A percentile compares a stretch with the other conserved stretches of the same genome.
Evolutionary conservation across 2,888 invertebrate genomes (phyloP).

Genomic region (Chirona hameri): DNA sequence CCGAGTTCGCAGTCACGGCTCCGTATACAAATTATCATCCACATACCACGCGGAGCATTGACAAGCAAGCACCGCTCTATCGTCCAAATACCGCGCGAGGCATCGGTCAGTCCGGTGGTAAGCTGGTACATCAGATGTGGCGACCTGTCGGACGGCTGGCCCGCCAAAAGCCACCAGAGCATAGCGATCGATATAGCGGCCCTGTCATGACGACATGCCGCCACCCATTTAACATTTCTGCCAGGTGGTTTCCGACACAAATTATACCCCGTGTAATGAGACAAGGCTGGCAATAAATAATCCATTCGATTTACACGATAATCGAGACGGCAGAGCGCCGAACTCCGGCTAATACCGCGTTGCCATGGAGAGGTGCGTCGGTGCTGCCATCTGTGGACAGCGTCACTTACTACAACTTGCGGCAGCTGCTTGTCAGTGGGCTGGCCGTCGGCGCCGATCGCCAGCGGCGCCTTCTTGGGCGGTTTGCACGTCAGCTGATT

Average conservation of each 20-base stretch:
- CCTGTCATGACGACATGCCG: background rate
- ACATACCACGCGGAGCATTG: no score
- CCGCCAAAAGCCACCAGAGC: no score
- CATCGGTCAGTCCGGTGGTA: no score
- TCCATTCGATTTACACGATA: background rate
- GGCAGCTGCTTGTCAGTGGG: constrained; percentile 64
- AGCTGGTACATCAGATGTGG: no score
- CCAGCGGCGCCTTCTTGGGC: constrained; percentile 73
- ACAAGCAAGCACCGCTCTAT: no score
- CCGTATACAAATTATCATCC: no score
- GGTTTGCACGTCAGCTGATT: constrained; percentile 92
- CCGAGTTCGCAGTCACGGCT: no score
- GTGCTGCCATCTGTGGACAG: background rate
- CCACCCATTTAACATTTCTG: no score
- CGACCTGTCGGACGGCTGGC: no score
- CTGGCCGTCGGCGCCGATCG: constrained; percentile 56
- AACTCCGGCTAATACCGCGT: background rate
- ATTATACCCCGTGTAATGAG: background rate
- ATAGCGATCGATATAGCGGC: background rate
- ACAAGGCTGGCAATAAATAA: background rate
- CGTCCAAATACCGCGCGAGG: no score
- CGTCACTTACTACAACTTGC: constrained; percentile 64
- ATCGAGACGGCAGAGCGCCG: background rate
- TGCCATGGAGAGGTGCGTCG: background rate
- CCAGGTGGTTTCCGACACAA: no score